Evolutionary conservation across 2,797 vertebrate species (phyloP).

Genomic region (Sciurus vulgaris): DNA sequence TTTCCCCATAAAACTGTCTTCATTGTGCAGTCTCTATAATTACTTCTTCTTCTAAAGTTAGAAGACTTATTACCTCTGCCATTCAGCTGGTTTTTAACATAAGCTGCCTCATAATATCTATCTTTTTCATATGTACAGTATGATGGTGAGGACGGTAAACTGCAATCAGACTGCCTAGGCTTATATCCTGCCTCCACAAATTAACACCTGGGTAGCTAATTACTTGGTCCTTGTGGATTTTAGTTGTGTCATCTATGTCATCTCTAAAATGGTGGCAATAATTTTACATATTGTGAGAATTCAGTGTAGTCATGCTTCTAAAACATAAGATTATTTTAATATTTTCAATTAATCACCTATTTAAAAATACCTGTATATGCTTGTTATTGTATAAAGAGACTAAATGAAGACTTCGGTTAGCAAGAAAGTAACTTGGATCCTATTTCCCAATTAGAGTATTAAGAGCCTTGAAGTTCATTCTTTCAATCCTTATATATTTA

Average conservation of each 20-base stretch:
- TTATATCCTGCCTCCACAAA: neutral
- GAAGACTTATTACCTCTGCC: neutral
- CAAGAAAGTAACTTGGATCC: neutral
- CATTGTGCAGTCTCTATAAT: neutral
- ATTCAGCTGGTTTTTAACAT: neutral
- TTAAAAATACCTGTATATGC: neutral
- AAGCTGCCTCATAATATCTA: neutral
- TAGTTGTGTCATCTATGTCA: neutral
- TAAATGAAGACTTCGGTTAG: conserved; percentile 1
- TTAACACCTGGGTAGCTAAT: neutral
- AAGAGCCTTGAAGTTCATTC: neutral
- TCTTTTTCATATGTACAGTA: neutral
- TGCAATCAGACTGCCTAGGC: neutral
- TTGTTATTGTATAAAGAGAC: neutral
- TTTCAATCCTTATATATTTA: neutral
- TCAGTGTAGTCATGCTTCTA: neutral
- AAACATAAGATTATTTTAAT: conserved; percentile 1
- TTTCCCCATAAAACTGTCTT: neutral
- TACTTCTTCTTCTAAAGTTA: neutral
- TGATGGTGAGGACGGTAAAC: neutral
- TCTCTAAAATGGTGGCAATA: neutral
- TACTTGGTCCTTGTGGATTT: neutral
- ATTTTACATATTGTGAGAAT: neutral
- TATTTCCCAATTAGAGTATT: neutral
- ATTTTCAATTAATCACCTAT: neutral